Percentiles rank a stretch among this genome's conserved stretches.
phyloP scores from a whole-genome alignment of 1,140 invertebrate genomes.

The Danaus melanippus region DNA sequence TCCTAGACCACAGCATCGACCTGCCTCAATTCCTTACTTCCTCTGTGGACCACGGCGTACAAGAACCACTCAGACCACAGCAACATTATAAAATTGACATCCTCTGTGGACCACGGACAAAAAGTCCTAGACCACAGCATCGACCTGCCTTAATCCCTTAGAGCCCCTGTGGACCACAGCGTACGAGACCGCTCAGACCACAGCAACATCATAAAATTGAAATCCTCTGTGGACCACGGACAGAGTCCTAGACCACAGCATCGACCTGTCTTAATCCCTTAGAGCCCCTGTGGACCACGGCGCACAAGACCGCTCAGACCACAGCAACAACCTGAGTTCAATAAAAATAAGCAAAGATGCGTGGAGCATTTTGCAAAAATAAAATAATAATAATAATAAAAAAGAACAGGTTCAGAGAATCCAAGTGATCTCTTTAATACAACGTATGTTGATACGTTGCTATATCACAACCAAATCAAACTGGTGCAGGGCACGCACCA shows the following conservation, averaged over 20 bases:
- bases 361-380: no score
- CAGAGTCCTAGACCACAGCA: no score
- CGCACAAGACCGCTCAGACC: no score
- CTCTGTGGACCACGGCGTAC: slow-evolving; percentile 12
- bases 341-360: not conserved
- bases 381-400: not conserved
- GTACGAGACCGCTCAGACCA: no score
- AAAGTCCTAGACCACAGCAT: not conserved
- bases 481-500: slow-evolving; percentile 9
- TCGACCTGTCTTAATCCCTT: slow-evolving; percentile 5
- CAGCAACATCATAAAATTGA: not conserved
- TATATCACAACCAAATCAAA: not conserved
- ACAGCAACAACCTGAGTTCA: not conserved
- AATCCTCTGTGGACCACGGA: no score
- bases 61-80: slow-evolving; percentile 14
- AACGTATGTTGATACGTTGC: not conserved
- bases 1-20: no score
- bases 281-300: no score
- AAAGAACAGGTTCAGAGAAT: not conserved
- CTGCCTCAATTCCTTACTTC: not conserved
- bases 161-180: no score
- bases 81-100: no score
- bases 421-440: slow-evolving; percentile 1
- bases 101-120: no score
- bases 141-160: slow-evolving; percentile 5